Evolutionary conservation across 1,140 invertebrate species (phyloP), one percentile per base, ranked within the genome.

Genomic region (Stenopsyche tienmushanensis): DNA sequence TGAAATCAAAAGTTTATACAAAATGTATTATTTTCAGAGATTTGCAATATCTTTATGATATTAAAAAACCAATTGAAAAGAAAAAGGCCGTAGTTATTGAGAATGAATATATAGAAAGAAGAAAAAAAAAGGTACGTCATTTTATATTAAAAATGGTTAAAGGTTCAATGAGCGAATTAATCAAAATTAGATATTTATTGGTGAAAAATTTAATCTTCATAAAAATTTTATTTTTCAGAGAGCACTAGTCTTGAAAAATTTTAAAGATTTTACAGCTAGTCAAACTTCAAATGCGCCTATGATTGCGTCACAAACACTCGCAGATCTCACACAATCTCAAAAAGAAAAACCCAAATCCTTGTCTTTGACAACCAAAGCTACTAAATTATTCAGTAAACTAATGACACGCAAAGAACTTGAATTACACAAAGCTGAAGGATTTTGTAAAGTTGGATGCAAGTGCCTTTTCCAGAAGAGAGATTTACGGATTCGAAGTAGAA

Each of bases 21-120:
- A 3, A 21, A 21, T 21, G 18, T 23, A 53, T 53, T 57, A 55
- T 57, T 60, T 60, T 65, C 24, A 83, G 82, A 58, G 83, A 85
- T 77, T 79, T 82, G 24, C 73, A 78, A 60, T 79, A 84, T 67
- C 73, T 84, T 50, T 83, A 82, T 76, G 80, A 80, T 34, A 78
- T 75, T 70, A 67, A 71, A 73, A 44, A 54, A 65, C 62, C 63
- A 52, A 67, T 66, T 71, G 71, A 78, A 72, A 29, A 42, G 44
- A 13, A 47, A 47, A 47, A 13, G 17, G 8, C 18, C n/a, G n/a
- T n/a, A n/a, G n/a, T n/a, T n/a, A n/a, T n/a, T n/a, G n/a, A n/a
- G n/a, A n/a, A n/a, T n/a, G n/a, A n/a, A n/a, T n/a, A n/a, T n/a
- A n/a, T n/a, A n/a, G n/a, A n/a, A n/a, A n/a, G n/a, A n/a, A n/a